Base-by-base conservation (phyloP, 2,888 invertebrate species). In the Muschampia staudingeri region DNA sequence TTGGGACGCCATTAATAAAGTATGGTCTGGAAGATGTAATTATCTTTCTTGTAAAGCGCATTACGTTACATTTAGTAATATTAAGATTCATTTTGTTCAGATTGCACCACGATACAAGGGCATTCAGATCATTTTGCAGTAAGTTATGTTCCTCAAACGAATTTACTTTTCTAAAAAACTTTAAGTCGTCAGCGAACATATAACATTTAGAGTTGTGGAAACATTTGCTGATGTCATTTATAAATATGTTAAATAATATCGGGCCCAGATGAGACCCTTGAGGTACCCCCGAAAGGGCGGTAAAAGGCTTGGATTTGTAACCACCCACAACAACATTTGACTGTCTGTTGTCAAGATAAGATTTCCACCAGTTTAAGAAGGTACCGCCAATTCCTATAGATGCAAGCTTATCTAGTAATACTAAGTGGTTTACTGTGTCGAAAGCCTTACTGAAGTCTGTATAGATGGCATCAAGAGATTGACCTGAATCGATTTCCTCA, bases 311-410 rank as follows among this genome's bases (percentile, higher is more conserved):
- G n/a, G 48, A 52, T 52, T 52, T 52, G 16, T 52, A 52, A 16
- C 48, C 48, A 34, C 48, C 48, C 16, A 52, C 48, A 16, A 52
- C 48, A 52, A 52, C 16, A 52, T 16, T 52, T 52, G 14, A 52
- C 48, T 52, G 48, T 52, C 48, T 52, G 48, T 52, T 52, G 48
- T 6, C 14, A 52, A 52, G 48, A 52, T 52, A 52, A 16, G 48
- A 52, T 52, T 52, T 52, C 48, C 48, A 52, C 48, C 48, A 52
- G 48, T 52, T 52, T 52, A 52, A 52, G 48, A 52, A 52, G 48
- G 48, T 52, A 16, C 48, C 48, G 16, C 48, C 48, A 52, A 16
- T 52, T 7, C 48, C 14, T 16, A 52, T 52, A 3, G 16, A 52
- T 52, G 48, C 48, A n/a, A 52, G 48, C 48, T 52, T 52, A n/a